Evolutionary conservation across 2,113 vertebrate genomes (phyloP), one percentile per base, ranked within the genome.

Genomic region (Genyomyrus donnyi): DNA sequence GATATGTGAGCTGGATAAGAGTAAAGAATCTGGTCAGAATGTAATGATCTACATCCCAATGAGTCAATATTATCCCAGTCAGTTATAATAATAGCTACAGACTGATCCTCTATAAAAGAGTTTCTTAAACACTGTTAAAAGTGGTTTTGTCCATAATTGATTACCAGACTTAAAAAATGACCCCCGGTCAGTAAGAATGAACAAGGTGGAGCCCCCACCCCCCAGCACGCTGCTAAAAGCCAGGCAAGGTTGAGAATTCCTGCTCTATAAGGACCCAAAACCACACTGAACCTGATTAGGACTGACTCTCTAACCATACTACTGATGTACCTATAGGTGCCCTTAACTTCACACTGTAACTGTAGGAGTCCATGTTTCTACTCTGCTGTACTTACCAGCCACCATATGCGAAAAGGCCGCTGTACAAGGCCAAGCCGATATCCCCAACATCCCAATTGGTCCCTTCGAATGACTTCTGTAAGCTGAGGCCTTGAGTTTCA

Each of bases 361-460:
- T 39, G 39, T 42, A 45, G 39, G 19, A 83, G 7, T 21, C 77
- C 77, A 83, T 42, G 19, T 7, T 15, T 39, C 35, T 42, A 83
- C 77, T 42, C 5, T 21, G 17, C 35, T n/a, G 15, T 50, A 91
- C 97, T 93, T 93, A 99, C 98, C 98, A 99, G 92, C 98, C 98
- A 90, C 98, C 98, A 0, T 99, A 99, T 88, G 98, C 98, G 39
- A 99, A 99, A 80, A 99, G 97, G 0, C 98, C 98, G 0, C 98
- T 99, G 94, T 99, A 99, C 48, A 99, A 92, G 0, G 98, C 98
- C 93, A 99, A 83, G 39, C 98, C 98, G 0, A 99, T 96, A 90
- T 95, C 97, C 5, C 98, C 98, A 31, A 99, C 97, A 0, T 91
- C 97, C 0, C 90, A 77, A 0, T 96, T 97, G 15, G 97, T 97